These are phyloP conservation scores for Poeciliopsis retropinna DNA, from an alignment of 2,113 vertebrate genomes.

Conservation along the genomic window DNA sequence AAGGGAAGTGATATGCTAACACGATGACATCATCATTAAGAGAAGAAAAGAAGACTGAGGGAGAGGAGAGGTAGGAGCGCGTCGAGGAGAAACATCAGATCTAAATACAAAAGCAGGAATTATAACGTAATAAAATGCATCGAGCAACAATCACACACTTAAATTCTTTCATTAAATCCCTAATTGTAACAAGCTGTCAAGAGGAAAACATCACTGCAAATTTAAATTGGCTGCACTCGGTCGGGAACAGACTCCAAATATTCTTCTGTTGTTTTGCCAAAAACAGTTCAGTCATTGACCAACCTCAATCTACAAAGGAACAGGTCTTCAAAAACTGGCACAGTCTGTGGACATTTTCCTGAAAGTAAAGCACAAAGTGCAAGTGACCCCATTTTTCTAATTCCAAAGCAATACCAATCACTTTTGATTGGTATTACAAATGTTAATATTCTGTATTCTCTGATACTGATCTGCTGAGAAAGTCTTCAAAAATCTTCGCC, in stretches of 20 bases:
- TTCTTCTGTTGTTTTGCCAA: slow-evolving; percentile 75
- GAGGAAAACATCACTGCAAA: slow-evolving; percentile 75
- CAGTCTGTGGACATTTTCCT: slow-evolving; percentile 14
- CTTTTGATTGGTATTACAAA: neutral
- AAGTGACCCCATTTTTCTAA: slow-evolving; percentile 2
- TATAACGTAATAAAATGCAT: slow-evolving; percentile 57
- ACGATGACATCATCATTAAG: slow-evolving; percentile 66
- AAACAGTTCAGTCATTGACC: slow-evolving; percentile 53
- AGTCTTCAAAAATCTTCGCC: too few relatives aligned
- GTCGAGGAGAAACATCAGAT: slow-evolving; percentile 48
- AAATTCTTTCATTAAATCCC: slow-evolving; percentile 55
- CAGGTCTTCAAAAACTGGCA: slow-evolving; percentile 44
- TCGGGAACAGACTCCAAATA: slow-evolving; percentile 77
- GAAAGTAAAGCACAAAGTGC: slow-evolving; percentile 3
- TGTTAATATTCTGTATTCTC: neutral
- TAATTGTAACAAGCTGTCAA: slow-evolving; percentile 80
- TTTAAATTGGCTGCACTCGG: slow-evolving; percentile 73
- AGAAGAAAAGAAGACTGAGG: slow-evolving; percentile 38
- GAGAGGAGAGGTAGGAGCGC: slow-evolving; percentile 29
- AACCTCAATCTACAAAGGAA: slow-evolving; percentile 30
- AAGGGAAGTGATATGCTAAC: slow-evolving; percentile 58
- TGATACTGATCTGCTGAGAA: neutral
- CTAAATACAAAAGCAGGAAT: slow-evolving; percentile 36
- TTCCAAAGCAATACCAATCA: neutral
- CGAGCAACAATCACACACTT: slow-evolving; percentile 32